These are phyloP conservation scores for Kryptolebias ocellatus DNA, from an alignment of 2,797 vertebrate genomes.

Conservation along the genomic window DNA sequence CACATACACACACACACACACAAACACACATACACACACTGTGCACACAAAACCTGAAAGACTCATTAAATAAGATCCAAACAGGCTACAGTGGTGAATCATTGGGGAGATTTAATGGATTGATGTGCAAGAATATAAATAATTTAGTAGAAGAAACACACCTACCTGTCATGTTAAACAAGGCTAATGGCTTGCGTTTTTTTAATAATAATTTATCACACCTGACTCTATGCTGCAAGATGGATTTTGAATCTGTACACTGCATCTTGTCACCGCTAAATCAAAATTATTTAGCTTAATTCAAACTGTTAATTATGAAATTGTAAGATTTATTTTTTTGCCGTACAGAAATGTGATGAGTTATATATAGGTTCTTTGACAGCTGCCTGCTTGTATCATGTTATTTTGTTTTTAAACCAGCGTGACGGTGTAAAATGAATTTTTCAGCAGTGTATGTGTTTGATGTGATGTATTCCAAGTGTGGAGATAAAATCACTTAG, in stretches of 20 bases:
- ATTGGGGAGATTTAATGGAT: constrained; percentile 14
- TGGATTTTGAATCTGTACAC: constrained; percentile 28
- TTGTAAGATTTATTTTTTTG: too few species aligned
- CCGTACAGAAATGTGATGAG: too few species aligned
- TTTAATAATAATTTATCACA: constrained; percentile 50
- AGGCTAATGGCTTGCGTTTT: constrained; percentile 16
- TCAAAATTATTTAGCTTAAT: neutral
- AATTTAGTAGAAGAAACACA: constrained; percentile 25
- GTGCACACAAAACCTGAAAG: constrained; percentile 7
- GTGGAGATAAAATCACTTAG: constrained; percentile 2
- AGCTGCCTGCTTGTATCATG: too few species aligned
- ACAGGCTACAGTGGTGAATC: constrained; percentile 1
- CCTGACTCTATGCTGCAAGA: constrained; percentile 10
- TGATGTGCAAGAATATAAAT: constrained; percentile 29
- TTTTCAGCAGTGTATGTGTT: constrained; percentile 3
- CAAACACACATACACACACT: constrained; percentile 14
- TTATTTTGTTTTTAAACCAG: neutral
- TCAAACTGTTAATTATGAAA: neutral
- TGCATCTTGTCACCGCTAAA: neutral
- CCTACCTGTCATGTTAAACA: constrained; percentile 27
- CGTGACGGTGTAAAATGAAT: neutral
- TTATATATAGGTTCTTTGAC: too few species aligned
- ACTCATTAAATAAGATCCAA: constrained; percentile 18
- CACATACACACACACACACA: constrained; percentile 14
- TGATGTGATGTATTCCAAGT: constrained; percentile 11